Evolutionary conservation across 2,797 vertebrate species (phyloP), one percentile per base, ranked within the genome.

Genomic region (Hyperoplus lanceolatus): DNA sequence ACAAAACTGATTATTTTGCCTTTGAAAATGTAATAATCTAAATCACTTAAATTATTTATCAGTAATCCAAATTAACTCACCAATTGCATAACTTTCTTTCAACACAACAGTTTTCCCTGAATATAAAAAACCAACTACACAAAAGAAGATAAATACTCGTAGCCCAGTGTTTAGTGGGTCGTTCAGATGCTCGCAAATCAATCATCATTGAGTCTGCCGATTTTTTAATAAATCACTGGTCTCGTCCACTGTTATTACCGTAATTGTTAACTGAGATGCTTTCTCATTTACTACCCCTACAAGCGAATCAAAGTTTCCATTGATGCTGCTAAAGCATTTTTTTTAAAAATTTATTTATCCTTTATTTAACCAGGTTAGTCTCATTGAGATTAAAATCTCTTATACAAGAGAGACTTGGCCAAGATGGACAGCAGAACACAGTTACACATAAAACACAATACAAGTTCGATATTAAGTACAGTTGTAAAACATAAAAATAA

Each of bases 171-270:
- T 80, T 51, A 48, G 42, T 36, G 29, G 29, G 63, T 70, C 72
- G 57, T 46, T 54, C 38, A 2, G 59, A 48, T 0, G 21, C 55
- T 75, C 80, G 79, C 43, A 29, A 29, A 29, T 29, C 29, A 29
- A 29, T 29, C 29, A 21, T 84, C 80, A 73, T 64, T 14, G 10
- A 41, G 43, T 8, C 60, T 39, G 36, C 55, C 3, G 1, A 45
- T n/a, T 57, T 78, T 73, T 73, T 63, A 72, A 80, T 70, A 80
- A 87, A 81, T 79, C 63, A 74, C 79, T 61, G 68, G 61, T 75
- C 58, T 73, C 53, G 36, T 49, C 46, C 36, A 53, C 45, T 45
- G 36, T 68, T 29, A 77, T 80, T 71, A 67, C 45, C 39, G 70
- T 63, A 46, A 69, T 64, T 56, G 50, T 62, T 48, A 55, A 36